Conservation (phyloP, 2,113 vertebrate species). For the Notothenia rossii region DNA sequence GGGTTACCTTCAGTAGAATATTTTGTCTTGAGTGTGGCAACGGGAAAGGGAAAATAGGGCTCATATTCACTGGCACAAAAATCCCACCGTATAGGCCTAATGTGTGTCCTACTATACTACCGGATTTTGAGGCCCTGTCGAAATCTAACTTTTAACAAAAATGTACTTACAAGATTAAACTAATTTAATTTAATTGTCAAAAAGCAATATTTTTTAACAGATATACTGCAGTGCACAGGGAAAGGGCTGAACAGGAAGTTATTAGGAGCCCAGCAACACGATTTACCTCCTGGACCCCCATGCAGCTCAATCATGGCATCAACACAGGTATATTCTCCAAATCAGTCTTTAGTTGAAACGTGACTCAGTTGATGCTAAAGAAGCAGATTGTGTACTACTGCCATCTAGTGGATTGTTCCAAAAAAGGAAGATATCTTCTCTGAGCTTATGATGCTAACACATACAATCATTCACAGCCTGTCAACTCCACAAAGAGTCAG, state of each 20-base stretch:
- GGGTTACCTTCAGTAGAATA: neutral
- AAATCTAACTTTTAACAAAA: neutral
- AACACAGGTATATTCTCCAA: constrained; percentile 4
- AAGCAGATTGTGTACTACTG: neutral
- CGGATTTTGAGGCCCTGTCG: neutral
- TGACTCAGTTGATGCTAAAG: neutral
- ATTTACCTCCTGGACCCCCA: neutral
- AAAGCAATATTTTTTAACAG: neutral
- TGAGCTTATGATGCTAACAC: constrained; percentile 18
- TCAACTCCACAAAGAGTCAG: neutral
- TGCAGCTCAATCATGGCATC: constrained; percentile 10
- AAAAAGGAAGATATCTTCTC: neutral
- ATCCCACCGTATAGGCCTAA: neutral
- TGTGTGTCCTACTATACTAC: neutral
- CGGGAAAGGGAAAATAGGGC: neutral
- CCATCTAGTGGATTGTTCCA: constrained; percentile 48
- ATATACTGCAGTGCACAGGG: neutral
- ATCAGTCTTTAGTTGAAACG: neutral
- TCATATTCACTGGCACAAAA: neutral
- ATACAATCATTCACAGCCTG: neutral
- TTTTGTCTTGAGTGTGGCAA: neutral
- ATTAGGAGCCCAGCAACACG: neutral
- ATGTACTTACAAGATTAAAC: neutral
- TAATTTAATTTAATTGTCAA: constrained; percentile 8
- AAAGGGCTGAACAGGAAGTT: neutral